Base-by-base conservation (phyloP, 2,888 invertebrate genomes). In the Leptopilina syphax region DNA sequence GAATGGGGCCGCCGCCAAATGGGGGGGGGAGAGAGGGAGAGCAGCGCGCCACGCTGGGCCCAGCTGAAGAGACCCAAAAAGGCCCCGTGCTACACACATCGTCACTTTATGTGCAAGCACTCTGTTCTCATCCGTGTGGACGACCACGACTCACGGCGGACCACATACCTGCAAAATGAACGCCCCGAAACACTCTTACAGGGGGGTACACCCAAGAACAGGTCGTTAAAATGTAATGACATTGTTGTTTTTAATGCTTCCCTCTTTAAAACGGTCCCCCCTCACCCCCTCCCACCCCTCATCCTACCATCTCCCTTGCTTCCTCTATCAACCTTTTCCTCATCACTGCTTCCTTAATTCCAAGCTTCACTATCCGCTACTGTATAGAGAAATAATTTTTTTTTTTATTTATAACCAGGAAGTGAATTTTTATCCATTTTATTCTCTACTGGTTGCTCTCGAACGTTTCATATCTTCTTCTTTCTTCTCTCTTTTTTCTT, bases 151-250 rank as follows among this genome's bases (percentile, higher is more conserved):
- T 50, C 50, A 63, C 81, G 83, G 84, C 81, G 85, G 88, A 88
- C 88, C 88, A 88, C 88, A 89, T 88, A 87, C 88, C 89, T 86
- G 88, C 84, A 87, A 87, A 86, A 70, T 24, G 70, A 70, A 70
- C 57, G 73, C 54, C 57, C 54, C 57, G 85, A 84, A 86, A 86
- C 86, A 84, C 83, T 86, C 85, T 87, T 85, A 86, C 87, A 85
- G 86, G 87, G 86, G 84, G 85, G 87, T 85, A 85, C 86, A 85
- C 85, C 86, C 84, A 87, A 84, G 87, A 89, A 89, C 89, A 89
- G 89, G 87, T 89, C 89, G 89, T 89, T 89, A 90, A 89, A 89
- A 87, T 90, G 88, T 89, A 90, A 89, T 90, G 90, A 89, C 90
- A 89, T 89, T 89, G 90, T 90, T 89, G 89, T 89, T 89, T 88